phyloP scores from a whole-genome alignment of 2,113 vertebrate genomes.

The Ameiurus melas region DNA sequence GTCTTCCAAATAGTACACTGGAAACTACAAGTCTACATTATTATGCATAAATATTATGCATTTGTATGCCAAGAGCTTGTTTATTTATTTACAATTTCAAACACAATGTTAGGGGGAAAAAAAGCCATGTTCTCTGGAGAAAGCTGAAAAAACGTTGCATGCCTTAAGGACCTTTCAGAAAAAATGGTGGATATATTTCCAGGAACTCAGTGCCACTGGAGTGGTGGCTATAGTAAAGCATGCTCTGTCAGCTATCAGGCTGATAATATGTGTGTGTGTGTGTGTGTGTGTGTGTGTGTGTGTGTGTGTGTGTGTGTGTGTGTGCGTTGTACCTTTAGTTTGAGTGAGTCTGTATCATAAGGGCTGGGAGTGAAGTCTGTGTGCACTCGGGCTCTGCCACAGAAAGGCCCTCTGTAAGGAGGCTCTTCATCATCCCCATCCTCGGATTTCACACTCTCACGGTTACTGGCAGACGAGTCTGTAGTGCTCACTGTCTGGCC shows the following conservation, averaged over 20 bases:
- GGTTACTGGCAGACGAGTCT: constrained; percentile 95
- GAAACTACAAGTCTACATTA: background rate
- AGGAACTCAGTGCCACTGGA: background rate
- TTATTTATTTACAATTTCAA: too few species aligned
- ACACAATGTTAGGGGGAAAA: background rate
- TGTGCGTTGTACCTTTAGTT: constrained; percentile 84
- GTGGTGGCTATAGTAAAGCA: background rate
- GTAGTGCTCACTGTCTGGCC: constrained; percentile 98
- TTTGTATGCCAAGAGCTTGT: background rate
- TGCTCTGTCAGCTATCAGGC: background rate
- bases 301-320: background rate
- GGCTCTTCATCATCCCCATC: constrained; percentile 96
- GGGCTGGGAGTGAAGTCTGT: constrained; percentile 98
- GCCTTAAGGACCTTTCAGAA: background rate
- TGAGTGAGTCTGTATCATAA: constrained; percentile 95
- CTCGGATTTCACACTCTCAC: constrained; percentile 97
- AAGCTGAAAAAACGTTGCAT: background rate
- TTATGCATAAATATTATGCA: too few species aligned
- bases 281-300: constrained; percentile 13
- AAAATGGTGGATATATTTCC: background rate
- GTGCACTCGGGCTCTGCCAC: constrained; percentile 91
- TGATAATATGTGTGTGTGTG: background rate
- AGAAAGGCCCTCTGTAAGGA: constrained; percentile 95
- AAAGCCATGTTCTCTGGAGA: background rate
- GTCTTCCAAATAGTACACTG: too few species aligned